phyloP scores from a whole-genome alignment of 1,140 invertebrate genomes.

The Temnothorax nylanderi region DNA sequence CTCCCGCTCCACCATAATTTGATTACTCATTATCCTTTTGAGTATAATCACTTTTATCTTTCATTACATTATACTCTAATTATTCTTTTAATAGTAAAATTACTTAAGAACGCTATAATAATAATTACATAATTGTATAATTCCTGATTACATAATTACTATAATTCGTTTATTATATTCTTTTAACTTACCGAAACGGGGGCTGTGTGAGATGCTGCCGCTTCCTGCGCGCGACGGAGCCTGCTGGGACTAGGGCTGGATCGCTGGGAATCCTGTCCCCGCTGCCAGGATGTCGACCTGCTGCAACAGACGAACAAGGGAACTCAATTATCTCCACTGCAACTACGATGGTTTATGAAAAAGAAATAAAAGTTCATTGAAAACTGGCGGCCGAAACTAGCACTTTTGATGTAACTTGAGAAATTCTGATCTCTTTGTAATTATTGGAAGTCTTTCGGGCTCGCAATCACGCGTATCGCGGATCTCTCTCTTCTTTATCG shows the following conservation, averaged over 20 bases:
- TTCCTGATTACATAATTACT: neutral
- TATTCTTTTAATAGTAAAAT: neutral
- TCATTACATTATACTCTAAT: neutral
- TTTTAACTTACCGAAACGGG: conserved; percentile 81
- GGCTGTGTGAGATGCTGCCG: conserved; percentile 79
- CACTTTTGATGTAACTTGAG: neutral
- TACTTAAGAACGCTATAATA: neutral
- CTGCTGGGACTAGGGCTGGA: conserved; percentile 81
- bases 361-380: neutral
- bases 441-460: neutral
- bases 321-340: neutral
- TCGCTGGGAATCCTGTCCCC: conserved; percentile 79
- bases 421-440: neutral
- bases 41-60: neutral
- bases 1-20: neutral
- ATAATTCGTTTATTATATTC: neutral
- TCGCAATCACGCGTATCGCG: neutral
- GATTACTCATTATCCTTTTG: neutral
- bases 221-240: conserved; percentile 76
- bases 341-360: neutral
- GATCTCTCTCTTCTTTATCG: neutral
- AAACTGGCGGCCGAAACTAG: neutral
- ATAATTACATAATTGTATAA: neutral
- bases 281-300: conserved; percentile 77
- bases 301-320: conserved; percentile 66